Conservation (phyloP, 2,113 vertebrate species). For the Eira barbara region DNA sequence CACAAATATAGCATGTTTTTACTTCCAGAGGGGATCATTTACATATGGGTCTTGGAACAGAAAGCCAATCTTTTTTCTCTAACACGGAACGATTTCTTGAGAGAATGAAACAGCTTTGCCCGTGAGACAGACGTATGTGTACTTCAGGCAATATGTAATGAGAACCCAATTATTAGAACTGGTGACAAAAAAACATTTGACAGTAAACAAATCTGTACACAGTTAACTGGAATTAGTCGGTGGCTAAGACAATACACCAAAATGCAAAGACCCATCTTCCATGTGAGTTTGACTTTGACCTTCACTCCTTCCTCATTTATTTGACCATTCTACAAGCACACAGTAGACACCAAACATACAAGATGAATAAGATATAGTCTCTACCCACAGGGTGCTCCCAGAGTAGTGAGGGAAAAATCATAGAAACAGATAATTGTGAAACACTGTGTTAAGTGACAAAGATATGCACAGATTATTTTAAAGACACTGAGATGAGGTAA, state of each 20-base stretch:
- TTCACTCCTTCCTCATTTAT: background rate
- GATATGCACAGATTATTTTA: background rate
- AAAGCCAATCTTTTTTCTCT: background rate
- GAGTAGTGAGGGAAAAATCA: background rate
- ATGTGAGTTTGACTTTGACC: background rate
- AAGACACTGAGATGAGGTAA: background rate
- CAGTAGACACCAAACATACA: background rate
- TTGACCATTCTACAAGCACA: background rate
- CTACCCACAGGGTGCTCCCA: background rate
- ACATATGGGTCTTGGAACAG: background rate
- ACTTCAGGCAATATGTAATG: background rate
- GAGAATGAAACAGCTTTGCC: background rate
- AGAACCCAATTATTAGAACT: background rate
- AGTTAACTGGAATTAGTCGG: background rate
- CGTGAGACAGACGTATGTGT: background rate
- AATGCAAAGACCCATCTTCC: background rate
- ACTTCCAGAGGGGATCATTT: background rate
- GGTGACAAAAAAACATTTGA: background rate
- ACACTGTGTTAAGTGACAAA: background rate
- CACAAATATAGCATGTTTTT: background rate
- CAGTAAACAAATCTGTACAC: background rate
- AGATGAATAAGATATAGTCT: background rate
- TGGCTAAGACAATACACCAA: background rate
- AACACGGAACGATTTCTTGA: background rate
- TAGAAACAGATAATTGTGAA: background rate